Conservation (phyloP, 2,888 invertebrate genomes). For the Apamea epomidion region DNA sequence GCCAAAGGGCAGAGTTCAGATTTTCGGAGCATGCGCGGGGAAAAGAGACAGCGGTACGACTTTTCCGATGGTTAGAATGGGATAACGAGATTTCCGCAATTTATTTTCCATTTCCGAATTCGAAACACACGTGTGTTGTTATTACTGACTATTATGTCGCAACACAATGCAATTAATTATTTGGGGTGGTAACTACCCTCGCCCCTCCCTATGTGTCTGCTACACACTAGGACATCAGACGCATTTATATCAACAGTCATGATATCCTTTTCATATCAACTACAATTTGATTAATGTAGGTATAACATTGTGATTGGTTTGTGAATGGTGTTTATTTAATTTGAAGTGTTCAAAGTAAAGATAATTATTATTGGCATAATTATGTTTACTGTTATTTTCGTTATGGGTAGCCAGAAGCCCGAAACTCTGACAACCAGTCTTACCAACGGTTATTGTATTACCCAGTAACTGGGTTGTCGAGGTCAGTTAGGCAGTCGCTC, state of each 20-base stretch:
- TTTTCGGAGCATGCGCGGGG: slow-evolving; percentile 83
- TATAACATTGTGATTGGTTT: neutral
- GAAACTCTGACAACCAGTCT: no score
- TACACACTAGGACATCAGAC: neutral
- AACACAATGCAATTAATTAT: slow-evolving; percentile 31
- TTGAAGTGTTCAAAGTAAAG: neutral
- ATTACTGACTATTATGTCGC: slow-evolving; percentile 39
- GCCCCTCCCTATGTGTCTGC: neutral
- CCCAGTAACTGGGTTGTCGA: no score
- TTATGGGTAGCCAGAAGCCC: no score
- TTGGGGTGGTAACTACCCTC: slow-evolving; percentile 19
- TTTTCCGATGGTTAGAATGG: slow-evolving; percentile 63
- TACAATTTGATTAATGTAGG: neutral
- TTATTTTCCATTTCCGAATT: slow-evolving; percentile 66
- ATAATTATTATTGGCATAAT: neutral
- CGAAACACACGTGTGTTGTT: slow-evolving; percentile 70
- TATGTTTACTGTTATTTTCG: neutral
- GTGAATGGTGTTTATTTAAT: neutral
- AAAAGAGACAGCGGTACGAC: slow-evolving; percentile 63
- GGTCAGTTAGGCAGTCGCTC: no score
- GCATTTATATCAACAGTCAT: neutral
- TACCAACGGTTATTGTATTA: no score
- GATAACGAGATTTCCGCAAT: slow-evolving; percentile 69
- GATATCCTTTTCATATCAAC: neutral
- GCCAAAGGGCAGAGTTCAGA: slow-evolving; percentile 62